A percentile compares a stretch with the other conserved stretches of the same genome.
Conservation (phyloP, 2,888 invertebrate species). For the Eumerus sabulonum region DNA sequence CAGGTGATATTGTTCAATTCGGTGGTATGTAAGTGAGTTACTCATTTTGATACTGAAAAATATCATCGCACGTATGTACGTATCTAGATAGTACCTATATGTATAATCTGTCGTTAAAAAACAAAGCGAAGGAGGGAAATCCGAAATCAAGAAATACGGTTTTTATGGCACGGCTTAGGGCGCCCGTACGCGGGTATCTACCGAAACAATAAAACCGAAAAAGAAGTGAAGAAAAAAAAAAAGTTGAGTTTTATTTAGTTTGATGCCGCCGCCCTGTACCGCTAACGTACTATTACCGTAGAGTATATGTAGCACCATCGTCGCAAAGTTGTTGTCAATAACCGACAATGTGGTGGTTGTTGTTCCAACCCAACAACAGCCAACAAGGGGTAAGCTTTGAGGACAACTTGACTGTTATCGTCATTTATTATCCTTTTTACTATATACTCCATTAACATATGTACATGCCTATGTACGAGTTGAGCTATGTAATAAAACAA, state of each 20-base stretch:
- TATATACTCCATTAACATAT: slow-evolving; percentile 18
- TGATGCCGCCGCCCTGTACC: slow-evolving; percentile 52
- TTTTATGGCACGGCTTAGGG: slow-evolving; percentile 36
- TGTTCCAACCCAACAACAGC: slow-evolving; percentile 28
- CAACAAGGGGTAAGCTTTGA: slow-evolving; percentile 58
- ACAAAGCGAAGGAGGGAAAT: slow-evolving; percentile 9
- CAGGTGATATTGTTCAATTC: slow-evolving; percentile 59
- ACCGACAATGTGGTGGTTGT: slow-evolving; percentile 27
- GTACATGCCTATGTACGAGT: slow-evolving; percentile 9
- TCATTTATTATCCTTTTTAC: slow-evolving; percentile 66
- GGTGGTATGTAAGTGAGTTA: slow-evolving; percentile 64
- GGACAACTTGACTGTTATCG: slow-evolving; percentile 68
- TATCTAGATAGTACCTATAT: too few relatives aligned
- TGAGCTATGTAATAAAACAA: slow-evolving; percentile 57
- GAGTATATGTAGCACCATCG: too few relatives aligned
- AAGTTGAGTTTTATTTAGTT: slow-evolving; percentile 64
- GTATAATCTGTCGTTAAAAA: slow-evolving; percentile 54
- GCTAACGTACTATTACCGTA: not conserved
- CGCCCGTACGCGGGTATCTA: slow-evolving; percentile 18
- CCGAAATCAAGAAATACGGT: slow-evolving; percentile 11
- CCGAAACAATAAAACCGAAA: slow-evolving; percentile 35
- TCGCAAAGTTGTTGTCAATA: slow-evolving; percentile 27
- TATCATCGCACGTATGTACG: slow-evolving; percentile 38
- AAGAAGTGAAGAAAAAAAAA: slow-evolving; percentile 42
- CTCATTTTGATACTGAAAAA: slow-evolving; percentile 42